A percentile compares a stretch with the other conserved stretches of the same genome.
These are phyloP conservation scores for Myanophis thanlyinensis DNA, from an alignment of 2,113 vertebrate genomes.

Conservation along the genomic window DNA sequence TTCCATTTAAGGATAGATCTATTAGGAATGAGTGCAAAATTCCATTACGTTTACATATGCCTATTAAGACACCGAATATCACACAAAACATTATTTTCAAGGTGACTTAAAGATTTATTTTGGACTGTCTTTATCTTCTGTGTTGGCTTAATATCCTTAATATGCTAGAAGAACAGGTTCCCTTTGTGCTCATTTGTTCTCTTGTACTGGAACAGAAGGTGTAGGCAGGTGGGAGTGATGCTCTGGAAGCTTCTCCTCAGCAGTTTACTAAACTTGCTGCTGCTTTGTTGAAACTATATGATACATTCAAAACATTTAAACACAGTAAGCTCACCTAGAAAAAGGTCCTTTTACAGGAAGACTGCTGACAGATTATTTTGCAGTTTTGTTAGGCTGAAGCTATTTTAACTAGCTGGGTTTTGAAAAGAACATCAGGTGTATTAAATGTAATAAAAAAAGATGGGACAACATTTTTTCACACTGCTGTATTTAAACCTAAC, in stretches of 20 bases:
- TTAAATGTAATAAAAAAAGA: background rate
- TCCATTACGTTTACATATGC: background rate
- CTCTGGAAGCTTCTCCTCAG: background rate
- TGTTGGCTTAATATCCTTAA: background rate
- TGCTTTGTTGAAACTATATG: background rate
- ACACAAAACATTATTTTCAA: background rate
- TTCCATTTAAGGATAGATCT: background rate
- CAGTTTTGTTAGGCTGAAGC: background rate
- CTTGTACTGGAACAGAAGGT: background rate
- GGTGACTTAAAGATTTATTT: background rate
- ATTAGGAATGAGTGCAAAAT: background rate
- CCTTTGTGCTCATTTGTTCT: conserved; percentile 18
- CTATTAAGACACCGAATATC: background rate
- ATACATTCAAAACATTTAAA: background rate
- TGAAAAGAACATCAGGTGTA: background rate
- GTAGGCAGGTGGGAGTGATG: background rate
- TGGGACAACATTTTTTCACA: background rate
- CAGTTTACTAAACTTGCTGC: background rate
- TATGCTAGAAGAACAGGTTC: background rate
- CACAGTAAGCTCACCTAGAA: background rate
- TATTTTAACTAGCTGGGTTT: background rate
- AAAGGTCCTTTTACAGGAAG: background rate
- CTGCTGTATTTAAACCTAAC: background rate
- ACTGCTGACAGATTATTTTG: background rate
- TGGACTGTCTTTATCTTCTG: background rate